A percentile compares a stretch with the other conserved stretches of the same genome.
These are phyloP conservation scores for Tragelaphus imberbis DNA, from an alignment of 2,113 vertebrate genomes.

Conservation along the genomic window DNA sequence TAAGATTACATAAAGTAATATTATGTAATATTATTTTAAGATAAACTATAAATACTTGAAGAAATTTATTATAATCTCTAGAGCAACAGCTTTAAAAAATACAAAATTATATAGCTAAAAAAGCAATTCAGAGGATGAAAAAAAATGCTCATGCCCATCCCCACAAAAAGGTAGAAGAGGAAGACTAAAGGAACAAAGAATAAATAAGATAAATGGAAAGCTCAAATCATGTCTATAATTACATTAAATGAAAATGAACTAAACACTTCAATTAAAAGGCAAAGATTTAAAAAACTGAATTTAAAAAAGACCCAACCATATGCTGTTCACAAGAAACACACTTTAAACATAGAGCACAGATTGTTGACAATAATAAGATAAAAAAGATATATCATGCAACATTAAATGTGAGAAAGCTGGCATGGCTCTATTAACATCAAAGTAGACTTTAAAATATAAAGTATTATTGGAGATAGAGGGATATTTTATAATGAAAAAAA, in stretches of 20 bases:
- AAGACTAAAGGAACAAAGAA: background rate
- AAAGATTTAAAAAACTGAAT: background rate
- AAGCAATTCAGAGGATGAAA: background rate
- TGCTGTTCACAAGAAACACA: background rate
- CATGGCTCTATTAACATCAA: background rate
- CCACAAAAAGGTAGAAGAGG: background rate
- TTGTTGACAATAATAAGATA: background rate
- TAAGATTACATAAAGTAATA: background rate
- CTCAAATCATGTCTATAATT: background rate
- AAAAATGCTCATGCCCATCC: fast-evolving
- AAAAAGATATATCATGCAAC: background rate
- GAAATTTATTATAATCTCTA: background rate
- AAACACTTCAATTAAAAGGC: background rate
- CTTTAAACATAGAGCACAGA: background rate
- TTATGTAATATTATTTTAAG: background rate
- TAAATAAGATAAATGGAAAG: background rate
- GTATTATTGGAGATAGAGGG: background rate
- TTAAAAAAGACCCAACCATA: background rate
- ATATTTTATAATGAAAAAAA: background rate
- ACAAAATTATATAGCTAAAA: background rate
- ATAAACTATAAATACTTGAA: background rate
- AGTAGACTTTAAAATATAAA: background rate
- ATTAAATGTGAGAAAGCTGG: background rate
- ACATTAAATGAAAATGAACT: background rate
- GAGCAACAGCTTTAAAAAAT: background rate